Conservation (phyloP, 2,113 vertebrate genomes). For the Asarcornis scutulata region DNA sequence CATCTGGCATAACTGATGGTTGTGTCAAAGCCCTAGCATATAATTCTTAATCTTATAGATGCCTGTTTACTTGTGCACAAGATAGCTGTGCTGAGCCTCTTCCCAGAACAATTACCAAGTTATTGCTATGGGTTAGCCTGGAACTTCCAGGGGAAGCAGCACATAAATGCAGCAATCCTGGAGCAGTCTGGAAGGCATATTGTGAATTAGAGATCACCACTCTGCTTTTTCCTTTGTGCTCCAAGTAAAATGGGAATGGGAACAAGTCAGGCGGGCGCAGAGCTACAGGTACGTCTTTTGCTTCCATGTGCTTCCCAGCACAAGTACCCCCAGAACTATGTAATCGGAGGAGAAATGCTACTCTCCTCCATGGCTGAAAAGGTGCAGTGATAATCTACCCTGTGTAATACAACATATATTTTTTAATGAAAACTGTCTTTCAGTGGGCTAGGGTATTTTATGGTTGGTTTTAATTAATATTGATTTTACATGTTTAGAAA, state of each 20-base stretch:
- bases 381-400: background rate
- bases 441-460: background rate
- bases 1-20: conserved; percentile 83
- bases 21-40: conserved; percentile 79
- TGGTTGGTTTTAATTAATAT: background rate
- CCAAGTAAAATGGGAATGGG: background rate
- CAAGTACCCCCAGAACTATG: background rate
- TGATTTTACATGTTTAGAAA: background rate
- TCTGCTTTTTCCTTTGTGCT: background rate
- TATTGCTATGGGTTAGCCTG: background rate
- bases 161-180: accelerated
- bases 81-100: conserved; percentile 60
- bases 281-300: accelerated
- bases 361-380: accelerated
- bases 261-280: accelerated
- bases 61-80: conserved; percentile 72
- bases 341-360: background rate
- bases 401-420: background rate
- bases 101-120: conserved; percentile 65
- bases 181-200: background rate
- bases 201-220: background rate
- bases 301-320: background rate
- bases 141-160: background rate
- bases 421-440: background rate
- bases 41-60: conserved; percentile 76